Evolutionary conservation across 2,797 vertebrate species (phyloP).

Genomic region (Fistularia commersonii): DNA sequence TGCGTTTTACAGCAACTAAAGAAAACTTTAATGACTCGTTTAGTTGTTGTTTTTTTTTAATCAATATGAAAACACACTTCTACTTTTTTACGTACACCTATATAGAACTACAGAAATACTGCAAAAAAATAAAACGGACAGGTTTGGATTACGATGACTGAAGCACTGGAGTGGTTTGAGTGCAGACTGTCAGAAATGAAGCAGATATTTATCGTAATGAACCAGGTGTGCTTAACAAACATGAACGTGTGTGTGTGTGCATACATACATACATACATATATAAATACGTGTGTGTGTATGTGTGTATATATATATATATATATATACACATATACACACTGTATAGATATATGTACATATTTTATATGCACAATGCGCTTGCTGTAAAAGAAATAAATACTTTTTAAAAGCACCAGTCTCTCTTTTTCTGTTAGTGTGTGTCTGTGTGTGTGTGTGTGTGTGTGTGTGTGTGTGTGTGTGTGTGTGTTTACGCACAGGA

Average conservation of each 20-base stretch:
- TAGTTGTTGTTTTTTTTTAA: not conserved
- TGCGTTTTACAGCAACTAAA: slow-evolving; percentile 71
- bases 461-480: not conserved
- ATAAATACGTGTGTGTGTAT: slow-evolving; percentile 18
- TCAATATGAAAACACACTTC: too few relatives aligned
- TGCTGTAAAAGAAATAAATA: slow-evolving; percentile 3
- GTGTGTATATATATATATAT: not conserved
- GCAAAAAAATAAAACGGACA: too few relatives aligned
- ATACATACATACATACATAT: slow-evolving; percentile 17
- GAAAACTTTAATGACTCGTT: slow-evolving; percentile 46
- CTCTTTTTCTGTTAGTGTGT: not conserved
- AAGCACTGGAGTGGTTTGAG: too few relatives aligned
- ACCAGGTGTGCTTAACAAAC: too few relatives aligned
- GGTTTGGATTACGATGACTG: too few relatives aligned
- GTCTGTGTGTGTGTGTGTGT: slow-evolving; percentile 1
- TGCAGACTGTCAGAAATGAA: too few relatives aligned
- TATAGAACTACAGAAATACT: too few relatives aligned
- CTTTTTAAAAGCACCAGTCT: slow-evolving; percentile 18
- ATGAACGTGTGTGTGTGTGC: slow-evolving; percentile 12
- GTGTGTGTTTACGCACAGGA: not conserved
- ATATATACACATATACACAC: too few relatives aligned
- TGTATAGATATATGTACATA: too few relatives aligned
- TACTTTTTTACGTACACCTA: too few relatives aligned
- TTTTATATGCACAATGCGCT: slow-evolving; percentile 2
- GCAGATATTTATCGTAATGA: too few relatives aligned